Evolutionary conservation across 2,113 vertebrate species (phyloP), one percentile per base, ranked within the genome.

Genomic region (Ariopsis seemanni): DNA sequence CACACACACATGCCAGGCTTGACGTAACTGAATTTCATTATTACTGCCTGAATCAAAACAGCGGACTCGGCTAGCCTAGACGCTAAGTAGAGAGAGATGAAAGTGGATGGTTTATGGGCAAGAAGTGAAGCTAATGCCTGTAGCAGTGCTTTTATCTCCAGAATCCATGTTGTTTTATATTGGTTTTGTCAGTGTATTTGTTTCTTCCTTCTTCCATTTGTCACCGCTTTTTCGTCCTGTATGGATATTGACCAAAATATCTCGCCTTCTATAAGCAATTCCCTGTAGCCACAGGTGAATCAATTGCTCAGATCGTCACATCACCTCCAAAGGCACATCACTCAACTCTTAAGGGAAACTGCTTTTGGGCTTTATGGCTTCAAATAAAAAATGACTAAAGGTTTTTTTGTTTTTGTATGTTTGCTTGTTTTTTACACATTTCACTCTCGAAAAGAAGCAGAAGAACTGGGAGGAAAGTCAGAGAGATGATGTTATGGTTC

Each of bases 11-110:
- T n/a, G 12, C 25, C 75, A 60, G 78, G 27, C 78, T 20, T 80
- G 17, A 58, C 27, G 27, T 80, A 80, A 80, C 77, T 57, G 53
- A 53, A 80, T 80, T 80, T 80, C 55, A 80, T 27, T 80, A 80
- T 58, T 80, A 58, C 14, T 34, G 17, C 34, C 78, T 0, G 55
- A 34, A 48, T 80, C 27, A n/a, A 80, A 60, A 58, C 17, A 17
- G 7, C 2, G 55, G 78, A 58, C 55, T 58, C 55, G 27, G 50
- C 50, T 78, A 78, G 50, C 25, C 50, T 53, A 7, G 75, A 80
- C 27, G 78, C 78, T 30, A 80, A 58, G 53, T 50, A 58, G n/a
- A 58, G 12, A 30, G 17, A 42, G 75, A 78, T 53, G 50, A 78
- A 78, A 78, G 75, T 27, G 75, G 50, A 53, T 78, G 50, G 50